Evolutionary conservation across 1,140 invertebrate genomes (phyloP).

Genomic region (Antheraea pernyi): DNA sequence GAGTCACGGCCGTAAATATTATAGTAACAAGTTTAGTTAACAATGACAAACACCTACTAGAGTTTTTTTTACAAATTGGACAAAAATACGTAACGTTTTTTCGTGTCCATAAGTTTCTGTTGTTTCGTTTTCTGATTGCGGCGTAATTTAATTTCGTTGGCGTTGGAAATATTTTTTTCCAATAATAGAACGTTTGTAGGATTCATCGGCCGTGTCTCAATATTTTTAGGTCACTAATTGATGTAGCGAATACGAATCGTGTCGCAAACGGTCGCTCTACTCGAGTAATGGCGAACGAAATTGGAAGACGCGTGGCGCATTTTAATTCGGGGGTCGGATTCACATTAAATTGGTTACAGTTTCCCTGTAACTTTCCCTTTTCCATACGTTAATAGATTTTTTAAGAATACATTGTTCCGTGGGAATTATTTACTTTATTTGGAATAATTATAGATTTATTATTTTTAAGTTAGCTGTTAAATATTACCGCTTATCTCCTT

Average conservation of each 20-base stretch:
- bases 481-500: no score
- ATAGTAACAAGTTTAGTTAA: no score
- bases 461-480: no score
- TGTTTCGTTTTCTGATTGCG: background rate
- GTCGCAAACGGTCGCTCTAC: conserved; percentile 9
- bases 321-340: conserved; percentile 35
- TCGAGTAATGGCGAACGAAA: conserved; percentile 26
- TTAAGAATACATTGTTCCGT: background rate
- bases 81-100: background rate
- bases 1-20: no score
- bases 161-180: background rate
- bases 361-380: background rate
- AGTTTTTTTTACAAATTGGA: background rate
- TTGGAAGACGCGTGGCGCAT: conserved; percentile 38
- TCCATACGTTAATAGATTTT: background rate
- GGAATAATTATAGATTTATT: no score
- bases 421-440: no score
- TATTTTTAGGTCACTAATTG: conserved; percentile 34
- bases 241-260: conserved; percentile 33
- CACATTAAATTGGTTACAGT: background rate
- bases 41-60: no score
- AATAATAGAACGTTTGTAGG: background rate
- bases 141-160: background rate
- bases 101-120: background rate
- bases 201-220: conserved; percentile 8